Base-by-base conservation (phyloP, 2,797 vertebrate genomes). In the Ispidina picta region DNA sequence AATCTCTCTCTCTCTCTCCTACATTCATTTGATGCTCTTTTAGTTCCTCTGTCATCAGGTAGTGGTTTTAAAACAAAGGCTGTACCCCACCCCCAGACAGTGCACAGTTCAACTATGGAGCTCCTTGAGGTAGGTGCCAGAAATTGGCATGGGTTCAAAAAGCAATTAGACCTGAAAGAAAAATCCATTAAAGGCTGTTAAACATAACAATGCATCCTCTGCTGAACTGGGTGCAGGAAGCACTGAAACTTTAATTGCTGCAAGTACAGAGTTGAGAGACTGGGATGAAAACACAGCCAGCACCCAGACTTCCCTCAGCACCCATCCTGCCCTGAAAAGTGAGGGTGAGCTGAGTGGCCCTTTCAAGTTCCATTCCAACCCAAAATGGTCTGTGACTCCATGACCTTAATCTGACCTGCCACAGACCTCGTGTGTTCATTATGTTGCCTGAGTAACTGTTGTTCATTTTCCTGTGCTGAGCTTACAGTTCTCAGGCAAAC, bases 131-230 rank as follows among this genome's bases (percentile, higher is more conserved):
- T 91, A 76, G 90, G 83, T 95, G 88, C 93, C 51, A 79, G 51
- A 90, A 91, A 71, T n/a, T 96, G 94, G 95, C 94, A 71, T 78
- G 15, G 51, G 26, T 77, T 94, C 95, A 94, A 62, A 94, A 95
- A 94, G 93, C 95, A 96, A 96, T 96, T 96, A 94, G 86, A 91
- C 3, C 33, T 83, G 88, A 88, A 94, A 88, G 68, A 90, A 84
- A 76, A 94, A 95, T 82, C 95, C 95, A 96, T 94, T 94, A 96
- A 80, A 86, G 94, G 95, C 92, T 95, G 88, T 95, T 96, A 92
- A 93, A 94, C 86, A 64, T 93, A 90, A 93, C 92, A 94, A 92
- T 96, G 55, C 95, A 95, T 96, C 93, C 93, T 94, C 88, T 93
- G 83, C 75, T 74, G 88, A 80, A 89, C 33, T 69, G 44, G 76